Conservation (phyloP, 2,797 vertebrate genomes). For the Esox lucius region DNA sequence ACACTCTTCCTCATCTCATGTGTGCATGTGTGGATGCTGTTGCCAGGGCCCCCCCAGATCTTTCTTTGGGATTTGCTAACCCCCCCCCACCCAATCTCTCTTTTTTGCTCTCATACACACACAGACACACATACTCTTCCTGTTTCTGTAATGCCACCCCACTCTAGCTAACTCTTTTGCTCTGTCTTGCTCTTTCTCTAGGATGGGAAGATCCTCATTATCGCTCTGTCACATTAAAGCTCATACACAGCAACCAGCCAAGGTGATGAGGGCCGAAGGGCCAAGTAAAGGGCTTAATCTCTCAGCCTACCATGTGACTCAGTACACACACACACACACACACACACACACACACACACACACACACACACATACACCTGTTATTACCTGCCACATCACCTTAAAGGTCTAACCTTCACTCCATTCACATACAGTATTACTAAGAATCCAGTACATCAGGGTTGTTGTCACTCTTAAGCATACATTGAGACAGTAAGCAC, state of each 20-base stretch:
- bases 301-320: slow-evolving; percentile 8
- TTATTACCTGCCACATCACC: neutral
- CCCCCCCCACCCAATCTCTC: neutral
- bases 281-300: slow-evolving; percentile 15
- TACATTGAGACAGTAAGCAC: neutral
- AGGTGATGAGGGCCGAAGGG: slow-evolving; percentile 23
- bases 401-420: neutral
- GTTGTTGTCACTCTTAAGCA: neutral
- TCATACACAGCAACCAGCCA: slow-evolving; percentile 11
- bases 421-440: neutral
- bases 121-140: too few relatives aligned
- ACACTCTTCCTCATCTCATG: neutral
- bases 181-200: slow-evolving; percentile 4
- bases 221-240: slow-evolving; percentile 28
- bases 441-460: neutral
- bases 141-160: neutral
- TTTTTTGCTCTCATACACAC: neutral
- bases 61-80: slow-evolving; percentile 7
- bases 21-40: neutral
- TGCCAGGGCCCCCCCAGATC: neutral
- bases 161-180: neutral
- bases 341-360: neutral
- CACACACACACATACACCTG: neutral
- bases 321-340: neutral
- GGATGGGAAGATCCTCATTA: slow-evolving; percentile 23